Evolutionary conservation across 1,140 invertebrate species (phyloP), one percentile per base, ranked within the genome.

Genomic region (Chymomyza costata): DNA sequence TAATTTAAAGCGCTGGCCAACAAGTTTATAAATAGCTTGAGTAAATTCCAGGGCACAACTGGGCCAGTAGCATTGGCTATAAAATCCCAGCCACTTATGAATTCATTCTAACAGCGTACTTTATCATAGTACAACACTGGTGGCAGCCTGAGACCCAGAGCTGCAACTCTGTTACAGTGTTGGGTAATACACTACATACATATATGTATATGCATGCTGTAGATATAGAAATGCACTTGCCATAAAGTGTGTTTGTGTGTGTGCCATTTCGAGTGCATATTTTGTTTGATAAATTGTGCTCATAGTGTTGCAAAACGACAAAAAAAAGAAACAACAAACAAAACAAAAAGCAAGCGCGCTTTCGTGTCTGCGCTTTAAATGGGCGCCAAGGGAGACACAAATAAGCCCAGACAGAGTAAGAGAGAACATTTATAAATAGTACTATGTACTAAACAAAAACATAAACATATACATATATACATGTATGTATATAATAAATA

Each of bases 251-350:
- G n/a, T n/a, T n/a, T n/a, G n/a, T n/a, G n/a, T n/a, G 61, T 76
- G 57, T 78, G n/a, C n/a, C n/a, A 78, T 78, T 76, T 76, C 63
- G 78, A 76, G 71, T 76, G 71, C 71, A 76, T 76, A 76, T 76
- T 76, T 76, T 78, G 66, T 67, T 76, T 76, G 71, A 76, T 76
- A 76, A 76, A 76, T 76, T 76, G 71, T 78, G 66, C 71, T n/a
- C 71, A 78, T 66, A 71, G 53, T 63, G 21, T 25, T 3, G 39
- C 53, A 54, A 66, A 56, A 61, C 57, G 70, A n/a, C n/a, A n/a
- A n/a, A n/a, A n/a, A n/a, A n/a, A n/a, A n/a, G n/a, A n/a, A n/a
- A n/a, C n/a, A n/a, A n/a, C n/a, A n/a, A n/a, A n/a, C n/a, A n/a
- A 69, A 69, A 65, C 70, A 62, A 66, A 65, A 51, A 58, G 37